These are phyloP conservation scores for Catocala sponsa DNA, from an alignment of 2,888 invertebrate species.

Conservation along the genomic window DNA sequence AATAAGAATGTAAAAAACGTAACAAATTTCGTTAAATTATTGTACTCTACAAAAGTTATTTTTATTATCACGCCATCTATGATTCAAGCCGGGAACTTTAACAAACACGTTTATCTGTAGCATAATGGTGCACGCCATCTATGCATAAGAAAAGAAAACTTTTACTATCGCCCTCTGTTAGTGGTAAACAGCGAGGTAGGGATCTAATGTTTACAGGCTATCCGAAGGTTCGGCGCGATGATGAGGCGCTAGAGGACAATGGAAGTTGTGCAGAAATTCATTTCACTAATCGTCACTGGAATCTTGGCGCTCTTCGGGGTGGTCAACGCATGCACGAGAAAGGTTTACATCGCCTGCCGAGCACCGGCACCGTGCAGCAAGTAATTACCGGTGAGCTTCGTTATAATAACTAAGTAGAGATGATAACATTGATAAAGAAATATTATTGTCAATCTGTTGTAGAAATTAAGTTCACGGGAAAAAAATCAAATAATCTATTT, in stretches of 20 bases:
- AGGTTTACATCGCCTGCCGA: slow-evolving; percentile 75
- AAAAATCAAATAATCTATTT: too few relatives aligned
- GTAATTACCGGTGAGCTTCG: slow-evolving; percentile 43
- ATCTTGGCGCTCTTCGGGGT: slow-evolving; percentile 59
- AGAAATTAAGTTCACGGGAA: too few relatives aligned
- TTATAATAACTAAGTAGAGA: too few relatives aligned
- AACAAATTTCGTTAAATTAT: too few relatives aligned
- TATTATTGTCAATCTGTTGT: too few relatives aligned
- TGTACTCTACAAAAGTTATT: too few relatives aligned
- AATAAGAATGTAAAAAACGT: too few relatives aligned
- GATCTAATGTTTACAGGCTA: slow-evolving; percentile 49
- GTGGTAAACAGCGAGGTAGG: slow-evolving; percentile 10
- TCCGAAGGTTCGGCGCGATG: slow-evolving; percentile 44
- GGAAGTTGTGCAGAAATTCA: slow-evolving; percentile 61
- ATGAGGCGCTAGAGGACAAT: slow-evolving; percentile 59
- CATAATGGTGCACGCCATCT: slow-evolving; percentile 18
- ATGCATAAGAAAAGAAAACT: too few relatives aligned
- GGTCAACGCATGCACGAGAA: slow-evolving; percentile 68
- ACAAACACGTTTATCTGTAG: too few relatives aligned
- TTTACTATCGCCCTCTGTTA: neutral
- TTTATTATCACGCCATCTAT: too few relatives aligned
- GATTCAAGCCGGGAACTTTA: too few relatives aligned
- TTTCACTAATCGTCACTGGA: slow-evolving; percentile 57
- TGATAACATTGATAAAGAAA: too few relatives aligned
- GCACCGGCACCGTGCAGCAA: slow-evolving; percentile 73